Conservation (phyloP, 64 coral and sea anemone genomes). For the Stichodactyla helianthus region DNA sequence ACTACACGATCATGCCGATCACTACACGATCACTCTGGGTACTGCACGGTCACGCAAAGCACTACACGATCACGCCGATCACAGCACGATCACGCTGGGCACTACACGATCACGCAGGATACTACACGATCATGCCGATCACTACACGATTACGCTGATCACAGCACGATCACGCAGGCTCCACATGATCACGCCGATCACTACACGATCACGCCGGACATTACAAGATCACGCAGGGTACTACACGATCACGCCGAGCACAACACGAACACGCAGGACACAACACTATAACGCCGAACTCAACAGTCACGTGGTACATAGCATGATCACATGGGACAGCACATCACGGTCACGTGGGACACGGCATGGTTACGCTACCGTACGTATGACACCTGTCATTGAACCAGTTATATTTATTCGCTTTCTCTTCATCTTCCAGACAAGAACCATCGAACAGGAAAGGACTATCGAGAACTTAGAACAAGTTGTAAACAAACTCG, state of each 20-base stretch:
- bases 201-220: background rate
- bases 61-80: too few species aligned
- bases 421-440: slow-evolving; percentile 26
- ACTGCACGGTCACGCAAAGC: background rate
- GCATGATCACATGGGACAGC: too few species aligned
- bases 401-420: background rate
- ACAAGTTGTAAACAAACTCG: slow-evolving; percentile 80
- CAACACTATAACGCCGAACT: background rate
- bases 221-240: background rate
- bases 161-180: too few species aligned
- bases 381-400: too few species aligned
- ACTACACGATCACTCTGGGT: background rate
- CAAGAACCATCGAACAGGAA: slow-evolving; percentile 79
- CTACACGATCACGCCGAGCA: too few species aligned
- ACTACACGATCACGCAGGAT: background rate
- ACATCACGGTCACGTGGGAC: too few species aligned
- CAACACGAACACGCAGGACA: too few species aligned
- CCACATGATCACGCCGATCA: background rate
- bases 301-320: too few species aligned
- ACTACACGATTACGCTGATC: too few species aligned
- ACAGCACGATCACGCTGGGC: too few species aligned
- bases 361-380: background rate
- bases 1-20: background rate
- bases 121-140: too few species aligned
- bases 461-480: slow-evolving; percentile 86